These are phyloP conservation scores for Mandrillus leucophaeus DNA, from an alignment of 2,113 vertebrate genomes.

Conservation along the genomic window DNA sequence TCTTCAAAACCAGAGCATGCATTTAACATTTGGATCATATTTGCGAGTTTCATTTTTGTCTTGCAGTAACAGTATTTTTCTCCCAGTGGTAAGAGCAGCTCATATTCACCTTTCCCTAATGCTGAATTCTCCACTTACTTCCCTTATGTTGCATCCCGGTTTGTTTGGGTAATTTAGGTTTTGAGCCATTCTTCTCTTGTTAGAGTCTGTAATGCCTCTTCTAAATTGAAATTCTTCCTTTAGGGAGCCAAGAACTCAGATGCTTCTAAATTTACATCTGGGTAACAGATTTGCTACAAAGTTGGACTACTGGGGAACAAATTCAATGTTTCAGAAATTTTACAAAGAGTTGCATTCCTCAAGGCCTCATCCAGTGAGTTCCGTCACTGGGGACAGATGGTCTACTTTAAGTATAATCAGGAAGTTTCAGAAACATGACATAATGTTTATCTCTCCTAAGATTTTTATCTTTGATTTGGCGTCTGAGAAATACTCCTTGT, in stretches of 20 bases:
- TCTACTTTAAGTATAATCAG: constrained; percentile 62
- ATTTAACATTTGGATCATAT: not conserved
- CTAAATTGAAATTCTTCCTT: constrained; percentile 77
- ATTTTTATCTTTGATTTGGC: constrained; percentile 63
- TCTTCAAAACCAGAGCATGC: not conserved
- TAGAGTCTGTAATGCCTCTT: constrained; percentile 59
- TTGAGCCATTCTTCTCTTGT: constrained; percentile 67
- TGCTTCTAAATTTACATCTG: constrained; percentile 79
- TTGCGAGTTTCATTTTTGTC: not conserved
- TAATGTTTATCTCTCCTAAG: constrained; percentile 67
- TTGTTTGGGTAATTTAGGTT: constrained; percentile 73
- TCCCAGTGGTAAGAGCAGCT: not conserved
- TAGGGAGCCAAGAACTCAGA: constrained; percentile 64
- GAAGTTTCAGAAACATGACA: constrained; percentile 75
- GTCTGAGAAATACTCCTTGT: constrained; percentile 46
- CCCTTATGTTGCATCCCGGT: constrained; percentile 18
- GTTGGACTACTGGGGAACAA: constrained; percentile 68
- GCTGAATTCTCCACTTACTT: not conserved
- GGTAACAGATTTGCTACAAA: constrained; percentile 75
- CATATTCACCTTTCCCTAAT: constrained; percentile 18
- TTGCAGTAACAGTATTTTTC: not conserved
- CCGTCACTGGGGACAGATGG: constrained; percentile 70
- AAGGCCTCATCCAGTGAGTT: constrained; percentile 54
- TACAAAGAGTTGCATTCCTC: constrained; percentile 67
- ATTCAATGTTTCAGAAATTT: constrained; percentile 70